Base-by-base conservation (phyloP, 2,113 vertebrate genomes). In the Rhodinocichla rosea region DNA sequence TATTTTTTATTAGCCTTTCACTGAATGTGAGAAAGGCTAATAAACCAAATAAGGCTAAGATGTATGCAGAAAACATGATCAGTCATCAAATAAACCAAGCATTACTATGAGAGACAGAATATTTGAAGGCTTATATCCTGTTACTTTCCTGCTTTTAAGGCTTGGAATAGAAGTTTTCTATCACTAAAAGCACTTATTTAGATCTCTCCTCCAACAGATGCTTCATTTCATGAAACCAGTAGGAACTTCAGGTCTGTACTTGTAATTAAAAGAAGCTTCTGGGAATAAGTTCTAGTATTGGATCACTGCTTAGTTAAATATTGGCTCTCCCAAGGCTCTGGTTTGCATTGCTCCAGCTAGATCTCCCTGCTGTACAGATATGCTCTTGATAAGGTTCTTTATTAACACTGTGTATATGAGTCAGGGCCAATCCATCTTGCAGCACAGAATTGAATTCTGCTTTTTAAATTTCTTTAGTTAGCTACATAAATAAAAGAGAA, bases 231-330 rank as follows among this genome's bases (percentile, higher is more conserved):
- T 42, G 83, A 88, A 80, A 80, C 15, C 35, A 73, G 24, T 47
- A 85, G 57, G 24, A 95, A 40, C 33, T 83, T 63, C 18, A 57
- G 18, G 39, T 91, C 68, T 94, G 28, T 45, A 65, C 13, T 45
- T 92, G 73, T 70, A 96, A 96, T 83, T 83, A 81, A 83, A 92
- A 86, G 15, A 90, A 77, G 10, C 24, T 80, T 76, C 50, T 70
- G 76, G 68, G 80, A 92, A 69, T 81, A 74, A 74, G 7, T 47
- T 89, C 44, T 44, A 39, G 32, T 83, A 63, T 56, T 77, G 47
- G 30, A 83, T 53, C 15, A n/a, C 73, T 65, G 71, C 62, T 89
- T 76, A 94, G 68, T 89, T 81, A 89, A 87, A 70, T 87, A 67
- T 56, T 40, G 91, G 24, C 18, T 87, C 60, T 94, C 68, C 63